phyloP scores from a whole-genome alignment of 2,888 invertebrate species.

The Metopia argyrocephala region DNA sequence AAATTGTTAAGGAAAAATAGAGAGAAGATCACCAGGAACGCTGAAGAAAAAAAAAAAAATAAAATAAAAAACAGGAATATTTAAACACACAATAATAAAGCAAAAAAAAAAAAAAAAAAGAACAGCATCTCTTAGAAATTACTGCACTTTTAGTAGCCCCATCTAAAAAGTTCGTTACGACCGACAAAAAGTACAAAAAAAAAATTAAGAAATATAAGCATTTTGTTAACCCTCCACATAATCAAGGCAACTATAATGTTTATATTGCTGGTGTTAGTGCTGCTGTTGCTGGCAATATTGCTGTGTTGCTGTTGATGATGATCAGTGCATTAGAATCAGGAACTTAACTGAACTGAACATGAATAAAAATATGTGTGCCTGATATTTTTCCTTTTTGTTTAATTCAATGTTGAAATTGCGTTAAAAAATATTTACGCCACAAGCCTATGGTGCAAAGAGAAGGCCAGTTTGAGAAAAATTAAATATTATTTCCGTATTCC shows the following conservation, averaged over 20 bases:
- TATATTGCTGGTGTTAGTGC: constrained; percentile 64
- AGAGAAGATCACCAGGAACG: constrained; percentile 6
- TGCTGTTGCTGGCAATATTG: constrained; percentile 64
- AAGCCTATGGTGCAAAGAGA: neutral
- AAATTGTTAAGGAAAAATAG: constrained; percentile 40
- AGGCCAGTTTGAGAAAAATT: neutral
- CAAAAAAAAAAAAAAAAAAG: constrained; percentile 12
- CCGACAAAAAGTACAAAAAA: too few relatives aligned
- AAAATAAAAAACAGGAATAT: constrained; percentile 58
- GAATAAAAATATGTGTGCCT: constrained; percentile 41
- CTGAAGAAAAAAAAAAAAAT: constrained; percentile 8
- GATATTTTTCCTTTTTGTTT: neutral
- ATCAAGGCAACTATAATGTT: constrained; percentile 54
- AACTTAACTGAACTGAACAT: constrained; percentile 58
- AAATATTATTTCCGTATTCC: neutral
- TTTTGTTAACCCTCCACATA: constrained; percentile 60
- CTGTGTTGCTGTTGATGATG: constrained; percentile 44
- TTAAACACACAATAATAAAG: constrained; percentile 30
- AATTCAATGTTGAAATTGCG: constrained; percentile 31
- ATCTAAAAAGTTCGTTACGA: constrained; percentile 51
- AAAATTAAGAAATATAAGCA: constrained; percentile 28
- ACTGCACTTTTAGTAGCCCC: constrained; percentile 53
- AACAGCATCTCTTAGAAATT: constrained; percentile 41
- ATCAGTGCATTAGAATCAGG: constrained; percentile 62
- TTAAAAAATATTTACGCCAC: constrained; percentile 27